phyloP scores from a whole-genome alignment of 2,888 invertebrate species.

The Mythimna impura region DNA sequence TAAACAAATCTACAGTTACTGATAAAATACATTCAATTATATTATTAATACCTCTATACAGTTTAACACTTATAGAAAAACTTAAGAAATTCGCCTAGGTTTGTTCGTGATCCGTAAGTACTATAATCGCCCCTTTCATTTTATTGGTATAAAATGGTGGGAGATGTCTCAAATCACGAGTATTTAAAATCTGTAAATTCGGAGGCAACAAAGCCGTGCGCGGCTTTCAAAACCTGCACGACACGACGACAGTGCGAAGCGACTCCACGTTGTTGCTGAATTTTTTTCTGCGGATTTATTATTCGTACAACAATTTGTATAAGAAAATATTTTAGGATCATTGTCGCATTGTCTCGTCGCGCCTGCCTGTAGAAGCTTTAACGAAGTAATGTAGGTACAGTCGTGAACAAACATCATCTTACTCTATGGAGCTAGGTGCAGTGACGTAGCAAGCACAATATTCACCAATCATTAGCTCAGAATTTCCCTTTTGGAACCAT shows the following conservation, averaged over 20 bases:
- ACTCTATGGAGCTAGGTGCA: slow-evolving; percentile 10
- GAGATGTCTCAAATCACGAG: slow-evolving; percentile 15
- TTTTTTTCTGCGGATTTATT: background rate
- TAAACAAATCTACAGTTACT: slow-evolving; percentile 73
- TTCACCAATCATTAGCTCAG: too few relatives aligned
- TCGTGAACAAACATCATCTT: slow-evolving; percentile 62
- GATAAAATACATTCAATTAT: slow-evolving; percentile 57
- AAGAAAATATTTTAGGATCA: background rate
- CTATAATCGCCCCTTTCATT: slow-evolving; percentile 16
- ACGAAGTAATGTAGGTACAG: slow-evolving; percentile 65
- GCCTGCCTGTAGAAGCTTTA: background rate
- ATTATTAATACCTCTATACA: slow-evolving; percentile 52
- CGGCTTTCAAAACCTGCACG: background rate
- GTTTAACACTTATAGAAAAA: slow-evolving; percentile 64
- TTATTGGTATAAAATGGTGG: slow-evolving; percentile 17
- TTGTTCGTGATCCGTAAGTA: slow-evolving; percentile 7
- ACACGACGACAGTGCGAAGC: background rate
- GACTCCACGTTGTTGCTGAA: too few relatives aligned
- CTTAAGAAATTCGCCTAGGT: slow-evolving; percentile 50
- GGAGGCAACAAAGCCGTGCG: slow-evolving; percentile 30
- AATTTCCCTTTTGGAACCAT: too few relatives aligned
- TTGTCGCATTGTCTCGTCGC: background rate
- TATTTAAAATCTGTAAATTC: slow-evolving; percentile 23
- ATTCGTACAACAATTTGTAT: too few relatives aligned
- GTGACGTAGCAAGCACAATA: too few relatives aligned